Evolutionary conservation across 2,888 invertebrate genomes (phyloP), one percentile per base, ranked within the genome.

Genomic region (Mesorhabditis sp.): DNA sequence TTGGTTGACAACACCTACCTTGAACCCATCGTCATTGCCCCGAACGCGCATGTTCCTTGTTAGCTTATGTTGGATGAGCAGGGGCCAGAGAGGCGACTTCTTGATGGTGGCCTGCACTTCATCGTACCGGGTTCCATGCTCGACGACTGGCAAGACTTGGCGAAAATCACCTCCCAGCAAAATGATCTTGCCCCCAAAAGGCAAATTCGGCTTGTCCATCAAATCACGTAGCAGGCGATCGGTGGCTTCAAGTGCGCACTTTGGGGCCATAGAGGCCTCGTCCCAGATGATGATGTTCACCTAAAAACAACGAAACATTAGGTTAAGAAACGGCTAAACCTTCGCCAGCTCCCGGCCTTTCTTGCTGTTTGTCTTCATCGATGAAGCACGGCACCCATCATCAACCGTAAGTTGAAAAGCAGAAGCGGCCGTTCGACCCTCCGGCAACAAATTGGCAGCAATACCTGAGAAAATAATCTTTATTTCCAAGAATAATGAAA

Each of bases 361-460:
- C 41, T 69, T 67, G 2, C n/a, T 43, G 50, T 70, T 68, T 45
- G 68, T 10, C 28, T 50, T 68, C 43, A 68, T 43, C 6, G 43
- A 7, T 5, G 61, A 62, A n/a, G 44, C 1, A 45, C 58, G 41
- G 44, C 66, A 62, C n/a, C 66, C 69, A 42, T 67, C 28, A 5
- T 67, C 50, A 7, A 70, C 63, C 42, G 66, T 43, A 7, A 75
- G 13, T 45, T 69, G 65, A 44, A 87, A 78, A 44, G 79, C 76
- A 10, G 85, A 86, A 82, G 87, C 87, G 10, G 86, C 86, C 61
- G 86, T 87, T 74, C 84, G 75, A 5, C 87, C 87, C n/a, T 83
- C 77, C 62, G 83, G 79, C 15, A 88, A 72, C 45, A 88, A 80
- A n/a, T 86, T 87, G 5, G 87, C 87, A 45, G 87, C 87, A 72